Conservation (phyloP, 37 sponge, comb jelly and placozoan species). For the Mnemiopsis leidyi region DNA sequence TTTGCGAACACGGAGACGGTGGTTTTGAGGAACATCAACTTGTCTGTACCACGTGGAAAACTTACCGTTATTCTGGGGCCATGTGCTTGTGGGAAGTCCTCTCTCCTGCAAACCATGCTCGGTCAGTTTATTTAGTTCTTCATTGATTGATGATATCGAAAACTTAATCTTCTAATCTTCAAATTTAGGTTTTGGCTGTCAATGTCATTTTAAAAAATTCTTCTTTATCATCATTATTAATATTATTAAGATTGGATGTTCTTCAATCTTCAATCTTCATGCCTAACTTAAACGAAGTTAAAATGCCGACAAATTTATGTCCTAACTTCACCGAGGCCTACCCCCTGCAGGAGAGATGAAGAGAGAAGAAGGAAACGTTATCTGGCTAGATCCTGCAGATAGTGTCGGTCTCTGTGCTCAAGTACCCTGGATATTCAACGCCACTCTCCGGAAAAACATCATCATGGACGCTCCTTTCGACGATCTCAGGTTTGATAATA, state of each 20-base stretch:
- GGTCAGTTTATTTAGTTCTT: neutral
- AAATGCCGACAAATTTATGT: no score
- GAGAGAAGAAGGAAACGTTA: neutral
- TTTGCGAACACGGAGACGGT: neutral
- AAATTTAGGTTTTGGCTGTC: no score
- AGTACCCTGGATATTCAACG: slow-evolving; percentile 23
- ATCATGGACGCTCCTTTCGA: slow-evolving; percentile 32
- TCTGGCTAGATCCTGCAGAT: neutral
- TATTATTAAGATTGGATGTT: no score
- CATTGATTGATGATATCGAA: no score
- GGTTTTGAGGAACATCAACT: slow-evolving; percentile 1
- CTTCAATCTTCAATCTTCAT: no score
- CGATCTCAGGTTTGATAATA: neutral
- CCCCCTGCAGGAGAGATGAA: neutral
- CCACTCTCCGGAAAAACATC: neutral
- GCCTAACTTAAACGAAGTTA: no score
- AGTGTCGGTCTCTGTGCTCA: slow-evolving; percentile 13
- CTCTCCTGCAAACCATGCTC: slow-evolving; percentile 11
- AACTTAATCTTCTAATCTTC: no score
- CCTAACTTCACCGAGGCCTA: no score
- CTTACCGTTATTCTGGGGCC: slow-evolving; percentile 4
- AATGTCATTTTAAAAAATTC: no score
- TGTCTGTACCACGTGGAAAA: slow-evolving; percentile 25
- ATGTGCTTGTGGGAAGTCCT: neutral
- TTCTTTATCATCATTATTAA: no score